Evolutionary conservation across 2,888 invertebrate species (phyloP).

Genomic region (Torymus tubicola): DNA sequence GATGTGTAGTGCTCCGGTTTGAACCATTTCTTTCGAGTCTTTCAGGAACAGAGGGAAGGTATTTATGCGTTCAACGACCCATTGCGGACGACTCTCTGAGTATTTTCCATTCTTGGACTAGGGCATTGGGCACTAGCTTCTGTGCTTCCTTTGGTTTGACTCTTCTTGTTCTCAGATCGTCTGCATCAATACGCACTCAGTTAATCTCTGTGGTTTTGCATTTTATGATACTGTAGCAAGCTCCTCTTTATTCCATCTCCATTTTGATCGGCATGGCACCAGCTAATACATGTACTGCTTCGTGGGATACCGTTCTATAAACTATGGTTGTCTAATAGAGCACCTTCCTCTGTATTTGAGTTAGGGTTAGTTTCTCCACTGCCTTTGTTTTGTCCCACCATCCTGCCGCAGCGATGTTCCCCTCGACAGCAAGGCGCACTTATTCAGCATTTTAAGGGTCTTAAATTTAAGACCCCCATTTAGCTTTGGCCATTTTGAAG

Average conservation of each 20-base stretch:
- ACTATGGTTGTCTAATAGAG: not conserved
- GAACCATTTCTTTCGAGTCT: too few relatives aligned
- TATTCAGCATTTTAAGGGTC: not conserved
- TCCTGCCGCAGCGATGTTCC: not conserved
- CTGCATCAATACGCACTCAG: too few relatives aligned
- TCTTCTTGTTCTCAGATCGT: too few relatives aligned
- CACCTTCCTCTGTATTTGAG: not conserved
- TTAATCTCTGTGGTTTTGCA: not conserved
- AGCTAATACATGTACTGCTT: not conserved
- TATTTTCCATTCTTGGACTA: too few relatives aligned
- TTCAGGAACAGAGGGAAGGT: too few relatives aligned
- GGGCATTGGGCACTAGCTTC: too few relatives aligned
- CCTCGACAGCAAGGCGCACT: not conserved
- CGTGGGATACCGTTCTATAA: not conserved
- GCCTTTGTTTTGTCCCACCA: slow-evolving; percentile 6
- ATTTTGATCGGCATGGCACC: not conserved
- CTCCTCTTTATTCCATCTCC: too few relatives aligned
- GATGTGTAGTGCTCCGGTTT: too few relatives aligned
- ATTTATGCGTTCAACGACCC: too few relatives aligned
- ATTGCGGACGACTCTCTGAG: too few relatives aligned
- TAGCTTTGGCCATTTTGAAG: not conserved
- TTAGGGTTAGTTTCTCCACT: not conserved
- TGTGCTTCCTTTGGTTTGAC: too few relatives aligned
- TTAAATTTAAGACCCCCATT: slow-evolving; percentile 12
- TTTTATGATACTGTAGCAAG: too few relatives aligned